Evolutionary conservation across 1,140 invertebrate species (phyloP).

Genomic region (Drosophila novamexicana): DNA sequence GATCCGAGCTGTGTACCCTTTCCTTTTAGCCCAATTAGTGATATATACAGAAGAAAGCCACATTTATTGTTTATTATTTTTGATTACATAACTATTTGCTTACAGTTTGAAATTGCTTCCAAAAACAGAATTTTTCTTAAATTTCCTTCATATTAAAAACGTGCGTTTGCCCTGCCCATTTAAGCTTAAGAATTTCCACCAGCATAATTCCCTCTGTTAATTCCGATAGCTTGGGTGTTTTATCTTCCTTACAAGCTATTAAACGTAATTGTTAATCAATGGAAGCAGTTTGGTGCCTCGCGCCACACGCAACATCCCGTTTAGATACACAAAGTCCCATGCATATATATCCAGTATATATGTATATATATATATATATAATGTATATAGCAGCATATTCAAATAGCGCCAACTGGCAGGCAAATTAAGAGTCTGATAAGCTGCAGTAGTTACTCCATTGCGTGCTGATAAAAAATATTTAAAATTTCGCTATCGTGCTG

Average conservation of each 20-base stretch:
- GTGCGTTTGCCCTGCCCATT: too few species aligned
- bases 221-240: background rate
- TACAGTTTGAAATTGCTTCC: too few species aligned
- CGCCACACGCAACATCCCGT: conserved; percentile 33
- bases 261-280: conserved; percentile 28
- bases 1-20: too few species aligned
- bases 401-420: conserved; percentile 50
- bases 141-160: too few species aligned
- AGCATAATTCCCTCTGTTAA: background rate
- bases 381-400: background rate
- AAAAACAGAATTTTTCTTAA: too few species aligned
- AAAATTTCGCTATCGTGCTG: conserved; percentile 17
- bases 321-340: conserved; percentile 16
- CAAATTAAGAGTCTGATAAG: conserved; percentile 44
- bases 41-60: too few species aligned
- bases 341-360: background rate
- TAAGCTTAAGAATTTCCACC: background rate
- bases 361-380: background rate
- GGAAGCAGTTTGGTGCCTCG: background rate
- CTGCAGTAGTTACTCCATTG: conserved; percentile 35
- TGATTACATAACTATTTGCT: too few species aligned
- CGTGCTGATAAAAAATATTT: conserved; percentile 43
- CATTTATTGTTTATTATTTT: too few species aligned
- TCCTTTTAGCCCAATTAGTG: too few species aligned
- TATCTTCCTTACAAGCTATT: conserved; percentile 6